Evolutionary conservation across 2,113 vertebrate species (phyloP), one percentile per base, ranked within the genome.

Genomic region (Dipodomys spectabilis): DNA sequence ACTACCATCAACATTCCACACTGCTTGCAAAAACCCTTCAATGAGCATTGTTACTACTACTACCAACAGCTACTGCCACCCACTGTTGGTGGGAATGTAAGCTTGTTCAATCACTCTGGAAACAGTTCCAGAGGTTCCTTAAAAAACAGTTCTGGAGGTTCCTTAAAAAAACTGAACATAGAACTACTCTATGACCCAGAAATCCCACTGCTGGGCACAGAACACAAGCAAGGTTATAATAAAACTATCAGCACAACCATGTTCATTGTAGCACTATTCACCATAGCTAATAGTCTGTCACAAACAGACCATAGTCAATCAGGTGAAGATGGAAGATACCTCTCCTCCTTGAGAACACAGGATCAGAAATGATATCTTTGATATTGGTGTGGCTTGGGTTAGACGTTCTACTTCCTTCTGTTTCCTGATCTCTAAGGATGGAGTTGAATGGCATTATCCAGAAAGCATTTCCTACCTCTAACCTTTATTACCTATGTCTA

Each of bases 231-330:
- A 57, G 53, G 53, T 57, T 57, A 57, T 57, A 57, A 57, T 57
- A 57, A 57, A 53, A 57, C 15, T 57, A 57, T 57, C 15, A 57
- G 22, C 62, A 64, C 62, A 64, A 23, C 62, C 62, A 64, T 64
- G 62, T 25, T 64, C 23, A 64, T 23, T 64, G 62, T 9, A 25
- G 62, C 62, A 23, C 62, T 64, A 64, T 64, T 64, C 62, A 62
- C 60, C 15, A 64, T 25, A 64, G 22, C 62, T 25, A 64, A 8
- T 28, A 94, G 68, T 23, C 20, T 84, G 85, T 95, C 83, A 92
- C 32, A 94, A 88, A 91, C 88, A 92, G 96, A 97, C 30, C 7
- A 2, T 67, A 32, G 6, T 75, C 16, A 49, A 28, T 94, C 35
- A 88, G 68, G 69, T 88, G 64, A 4, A 57, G 53, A 13, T 16